Evolutionary conservation across 2,797 vertebrate species (phyloP).

Genomic region (Phrynocephalus guinanensis): DNA sequence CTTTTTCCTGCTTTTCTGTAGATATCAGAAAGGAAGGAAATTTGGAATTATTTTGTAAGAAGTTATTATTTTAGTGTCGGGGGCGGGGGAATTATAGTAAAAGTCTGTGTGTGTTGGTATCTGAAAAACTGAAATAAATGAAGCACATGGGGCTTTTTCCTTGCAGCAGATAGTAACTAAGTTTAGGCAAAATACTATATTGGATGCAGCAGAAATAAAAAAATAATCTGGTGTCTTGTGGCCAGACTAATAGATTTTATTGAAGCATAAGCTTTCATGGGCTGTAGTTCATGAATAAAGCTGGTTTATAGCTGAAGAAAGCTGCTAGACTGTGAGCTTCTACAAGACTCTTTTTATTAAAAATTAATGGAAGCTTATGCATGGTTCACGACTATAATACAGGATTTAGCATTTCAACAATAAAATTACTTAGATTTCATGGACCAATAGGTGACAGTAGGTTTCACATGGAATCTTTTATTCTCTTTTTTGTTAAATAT

Average conservation of each 20-base stretch:
- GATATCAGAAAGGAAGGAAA: constrained; percentile 13
- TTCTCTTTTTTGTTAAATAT: not conserved
- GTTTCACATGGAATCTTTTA: constrained; percentile 47
- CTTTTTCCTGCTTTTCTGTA: no score
- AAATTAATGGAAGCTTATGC: not conserved
- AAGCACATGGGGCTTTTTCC: constrained; percentile 1
- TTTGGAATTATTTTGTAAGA: not conserved
- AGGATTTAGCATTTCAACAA: constrained; percentile 11
- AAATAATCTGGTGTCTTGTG: no score
- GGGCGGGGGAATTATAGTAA: not conserved
- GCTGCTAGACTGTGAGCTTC: no score
- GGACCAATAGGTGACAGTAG: not conserved
- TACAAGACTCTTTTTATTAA: no score
- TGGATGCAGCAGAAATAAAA: no score
- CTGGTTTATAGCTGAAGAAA: no score
- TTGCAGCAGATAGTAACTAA: constrained; percentile 23
- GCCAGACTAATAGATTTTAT: no score
- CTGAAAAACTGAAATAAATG: constrained; percentile 7
- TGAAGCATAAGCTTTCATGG: no score
- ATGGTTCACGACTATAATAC: not conserved
- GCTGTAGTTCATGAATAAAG: not conserved
- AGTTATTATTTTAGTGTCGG: not conserved
- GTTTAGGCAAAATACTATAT: not conserved
- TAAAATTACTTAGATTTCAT: not conserved
- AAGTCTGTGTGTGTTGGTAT: not conserved